These are phyloP conservation scores for Toxonevra muliebris DNA, from an alignment of 2,888 invertebrate genomes.

Conservation along the genomic window DNA sequence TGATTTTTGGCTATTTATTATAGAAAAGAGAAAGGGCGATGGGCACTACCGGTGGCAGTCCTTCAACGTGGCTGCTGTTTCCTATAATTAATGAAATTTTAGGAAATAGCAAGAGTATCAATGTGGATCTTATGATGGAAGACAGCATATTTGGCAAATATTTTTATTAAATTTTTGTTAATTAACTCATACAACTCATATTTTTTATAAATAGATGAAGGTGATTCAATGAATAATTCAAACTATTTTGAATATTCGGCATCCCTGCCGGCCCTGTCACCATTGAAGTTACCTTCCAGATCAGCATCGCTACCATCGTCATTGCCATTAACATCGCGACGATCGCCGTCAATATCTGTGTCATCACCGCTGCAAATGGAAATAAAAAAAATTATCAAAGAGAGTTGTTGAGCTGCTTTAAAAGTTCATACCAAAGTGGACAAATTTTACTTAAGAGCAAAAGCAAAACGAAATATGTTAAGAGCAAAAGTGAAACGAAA, in stretches of 20 bases:
- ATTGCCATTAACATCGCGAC: too few species aligned
- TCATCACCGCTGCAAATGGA: too few species aligned
- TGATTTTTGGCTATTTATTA: neutral
- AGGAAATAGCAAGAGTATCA: neutral
- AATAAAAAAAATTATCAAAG: too few species aligned
- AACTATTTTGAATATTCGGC: neutral
- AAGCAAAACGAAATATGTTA: too few species aligned
- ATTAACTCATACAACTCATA: neutral
- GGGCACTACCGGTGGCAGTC: neutral
- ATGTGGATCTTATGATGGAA: neutral
- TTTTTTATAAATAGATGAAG: neutral
- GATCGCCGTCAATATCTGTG: too few species aligned
- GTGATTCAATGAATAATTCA: neutral
- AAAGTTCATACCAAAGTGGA: neutral
- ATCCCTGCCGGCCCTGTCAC: neutral
- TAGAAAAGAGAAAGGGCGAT: neutral
- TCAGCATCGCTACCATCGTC: neutral
- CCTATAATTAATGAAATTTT: neutral
- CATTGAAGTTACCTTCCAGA: neutral
- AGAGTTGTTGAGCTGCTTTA: neutral
- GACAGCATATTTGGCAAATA: neutral
- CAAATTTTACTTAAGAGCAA: too few species aligned
- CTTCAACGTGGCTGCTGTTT: too few species aligned
- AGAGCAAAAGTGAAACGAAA: too few species aligned
- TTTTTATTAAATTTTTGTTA: neutral